These are phyloP conservation scores for Noctuana brunneofusca DNA, from an alignment of 2,888 invertebrate species.

Conservation along the genomic window DNA sequence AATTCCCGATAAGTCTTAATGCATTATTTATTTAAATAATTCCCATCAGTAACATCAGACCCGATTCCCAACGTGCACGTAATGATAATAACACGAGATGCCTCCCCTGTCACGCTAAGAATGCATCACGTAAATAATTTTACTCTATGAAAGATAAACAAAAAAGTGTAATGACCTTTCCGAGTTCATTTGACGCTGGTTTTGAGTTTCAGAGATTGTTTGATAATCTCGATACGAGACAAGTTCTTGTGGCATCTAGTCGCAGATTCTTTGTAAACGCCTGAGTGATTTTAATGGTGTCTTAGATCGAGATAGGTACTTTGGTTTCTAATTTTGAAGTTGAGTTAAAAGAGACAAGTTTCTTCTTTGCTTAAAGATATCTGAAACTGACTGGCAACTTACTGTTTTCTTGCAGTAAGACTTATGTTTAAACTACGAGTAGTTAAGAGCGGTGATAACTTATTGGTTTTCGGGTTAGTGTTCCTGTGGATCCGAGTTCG, in stretches of 20 bases:
- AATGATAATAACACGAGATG: constrained; percentile 61
- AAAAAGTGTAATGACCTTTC: constrained; percentile 52
- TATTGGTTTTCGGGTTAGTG: too few relatives aligned
- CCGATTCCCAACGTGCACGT: constrained; percentile 40
- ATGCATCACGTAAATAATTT: constrained; percentile 67
- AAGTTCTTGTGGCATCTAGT: constrained; percentile 24
- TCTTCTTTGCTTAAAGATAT: neutral
- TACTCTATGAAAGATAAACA: constrained; percentile 55
- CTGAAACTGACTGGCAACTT: too few relatives aligned
- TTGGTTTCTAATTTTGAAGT: neutral
- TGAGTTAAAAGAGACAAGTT: neutral
- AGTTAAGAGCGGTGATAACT: too few relatives aligned
- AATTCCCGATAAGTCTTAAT: too few relatives aligned
- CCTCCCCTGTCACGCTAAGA: constrained; percentile 57
- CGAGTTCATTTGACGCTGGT: constrained; percentile 43
- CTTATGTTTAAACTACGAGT: too few relatives aligned
- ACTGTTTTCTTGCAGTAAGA: too few relatives aligned
- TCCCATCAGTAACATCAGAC: neutral
- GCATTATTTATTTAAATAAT: neutral
- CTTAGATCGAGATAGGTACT: constrained; percentile 17
- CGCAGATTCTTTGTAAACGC: constrained; percentile 28
- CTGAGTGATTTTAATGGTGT: constrained; percentile 29
- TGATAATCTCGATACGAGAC: constrained; percentile 28
- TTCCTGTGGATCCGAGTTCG: too few relatives aligned
- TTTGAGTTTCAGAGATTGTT: constrained; percentile 46